Evolutionary conservation across 2,797 vertebrate genomes (phyloP), one percentile per base, ranked within the genome.

Genomic region (Sciurus vulgaris): DNA sequence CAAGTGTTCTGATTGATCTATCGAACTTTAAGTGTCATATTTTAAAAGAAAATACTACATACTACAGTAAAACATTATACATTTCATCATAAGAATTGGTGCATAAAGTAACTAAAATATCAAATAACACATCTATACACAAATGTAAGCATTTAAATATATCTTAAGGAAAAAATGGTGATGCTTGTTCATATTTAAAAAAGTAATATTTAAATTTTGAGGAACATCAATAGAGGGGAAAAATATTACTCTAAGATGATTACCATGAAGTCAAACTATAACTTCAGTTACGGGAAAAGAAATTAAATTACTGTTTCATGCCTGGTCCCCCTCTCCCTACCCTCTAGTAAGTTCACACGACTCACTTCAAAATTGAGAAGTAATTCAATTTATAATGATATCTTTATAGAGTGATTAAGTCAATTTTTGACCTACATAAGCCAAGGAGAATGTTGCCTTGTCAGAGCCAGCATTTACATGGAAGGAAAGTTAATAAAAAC

Each of bases 321-420:
- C 47, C 92, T 88, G 82, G 44, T 85, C 9, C 20, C 26, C 38
- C 18, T 88, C 47, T 76, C 38, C 70, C n/a, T 15, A 76, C 35
- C 30, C 35, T 82, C 72, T 73, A 56, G 81, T 67, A 96, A 88
- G 96, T 91, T 95, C 74, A 90, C 41, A 94, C 77, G 70, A 70
- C 44, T 95, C 89, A 79, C 63, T 92, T 61, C 17, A 90, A 83
- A 94, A 95, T 85, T 81, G 86, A 96, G 77, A 96, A 94, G 73
- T 93, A 96, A 97, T 97, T 97, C 70, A 96, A 97, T 96, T 96
- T 94, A 96, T 82, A 93, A 92, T 95, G 93, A 88, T 93, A 97
- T 96, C 79, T 97, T 97, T 93, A 96, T 95, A 78, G 95, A 91
- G 77, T 8, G 59, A 96, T 95, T 96, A 96, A 96, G 93, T 92